Conservation (phyloP, 2,888 invertebrate genomes). For the Yponomeuta plumbellus region DNA sequence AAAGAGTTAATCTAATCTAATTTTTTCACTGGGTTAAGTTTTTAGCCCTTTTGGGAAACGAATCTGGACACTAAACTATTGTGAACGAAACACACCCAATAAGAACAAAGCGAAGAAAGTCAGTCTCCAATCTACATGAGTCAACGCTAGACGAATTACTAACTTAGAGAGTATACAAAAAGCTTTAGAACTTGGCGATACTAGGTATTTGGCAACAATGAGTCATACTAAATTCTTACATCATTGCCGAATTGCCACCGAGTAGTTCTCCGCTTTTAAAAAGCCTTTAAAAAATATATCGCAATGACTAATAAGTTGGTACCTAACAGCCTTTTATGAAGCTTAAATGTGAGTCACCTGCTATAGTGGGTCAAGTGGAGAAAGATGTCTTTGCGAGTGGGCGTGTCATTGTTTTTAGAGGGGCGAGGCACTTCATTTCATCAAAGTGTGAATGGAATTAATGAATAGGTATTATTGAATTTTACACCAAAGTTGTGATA, state of each 20-base stretch:
- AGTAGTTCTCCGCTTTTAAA: background rate
- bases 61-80: background rate
- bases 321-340: background rate
- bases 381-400: background rate
- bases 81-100: background rate
- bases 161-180: constrained; percentile 17
- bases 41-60: too few species aligned
- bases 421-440: background rate
- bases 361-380: background rate
- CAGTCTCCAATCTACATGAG: constrained; percentile 35
- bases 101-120: constrained; percentile 33
- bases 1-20: too few species aligned
- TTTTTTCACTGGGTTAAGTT: too few species aligned
- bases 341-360: constrained; percentile 1
- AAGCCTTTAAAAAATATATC: background rate
- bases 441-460: background rate
- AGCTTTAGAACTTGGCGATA: constrained; percentile 31
- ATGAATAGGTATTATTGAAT: background rate
- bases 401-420: background rate
- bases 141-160: constrained; percentile 30
- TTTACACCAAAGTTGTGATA: background rate
- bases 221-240: constrained; percentile 30
- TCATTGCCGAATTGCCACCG: background rate
- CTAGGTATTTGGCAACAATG: constrained; percentile 52
- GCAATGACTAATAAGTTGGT: background rate